Evolutionary conservation across 2,888 invertebrate genomes (phyloP), one percentile per base, ranked within the genome.

Genomic region (Cremastinae sp.): DNA sequence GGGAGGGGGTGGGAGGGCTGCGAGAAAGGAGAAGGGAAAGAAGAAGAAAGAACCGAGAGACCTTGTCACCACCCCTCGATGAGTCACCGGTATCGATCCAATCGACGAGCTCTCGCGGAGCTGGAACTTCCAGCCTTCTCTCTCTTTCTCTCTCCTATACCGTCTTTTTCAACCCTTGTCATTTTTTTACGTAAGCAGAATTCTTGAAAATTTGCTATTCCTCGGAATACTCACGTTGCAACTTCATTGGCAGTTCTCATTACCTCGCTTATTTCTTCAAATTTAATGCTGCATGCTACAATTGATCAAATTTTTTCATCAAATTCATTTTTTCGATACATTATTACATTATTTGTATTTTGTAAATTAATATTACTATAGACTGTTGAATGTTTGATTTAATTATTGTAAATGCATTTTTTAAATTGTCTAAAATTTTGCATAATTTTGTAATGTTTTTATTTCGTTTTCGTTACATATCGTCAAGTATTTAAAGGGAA

Each of bases 1-100:
- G 54, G 45, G 54, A 36, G 41, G 38, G 34, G 20, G 38, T 0
- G 20, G 51, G 65, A 54, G 58, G 53, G 28, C 20, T 47, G n/a
- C 14, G 2, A 34, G 64, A 36, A 43, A 51, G 69, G 20, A 62
- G 28, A 51, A 58, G 70, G 68, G 54, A 41, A 58, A 58, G 45
- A 36, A 77, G 45, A 56, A 80, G 79, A 82, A 80, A 81, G 79
- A 80, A 56, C 58, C 43, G 72, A 74, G 73, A 79, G 74, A 78
- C 79, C 81, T 83, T 85, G 85, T 85, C 85, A 85, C 83, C 86
- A 84, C 82, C 85, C 68, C 85, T 84, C 85, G 84, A 88, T 88
- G 89, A 88, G 87, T 88, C 89, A 88, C 81, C 87, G n/a, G 82
- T 86, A 88, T 87, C 85, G 87, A 88, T 88, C 84, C 81, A 54